phyloP scores from a whole-genome alignment of 1,140 invertebrate genomes.

The Psix sp. region DNA sequence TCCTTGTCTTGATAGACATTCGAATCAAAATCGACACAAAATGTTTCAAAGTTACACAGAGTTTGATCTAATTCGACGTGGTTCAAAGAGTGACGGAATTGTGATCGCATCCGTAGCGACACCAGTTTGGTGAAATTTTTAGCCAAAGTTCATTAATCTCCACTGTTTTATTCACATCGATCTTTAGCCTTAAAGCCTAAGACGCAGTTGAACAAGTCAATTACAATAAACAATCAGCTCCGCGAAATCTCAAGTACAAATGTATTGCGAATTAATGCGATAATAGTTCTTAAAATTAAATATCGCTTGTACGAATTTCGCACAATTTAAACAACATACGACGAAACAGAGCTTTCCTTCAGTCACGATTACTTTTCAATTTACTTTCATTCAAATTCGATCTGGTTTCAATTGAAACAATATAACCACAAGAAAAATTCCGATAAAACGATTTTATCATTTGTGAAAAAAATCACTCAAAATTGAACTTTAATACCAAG shows the following conservation, averaged over 20 bases:
- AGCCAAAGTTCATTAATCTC: slow-evolving; percentile 64
- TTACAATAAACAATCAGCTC: slow-evolving; percentile 57
- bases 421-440: too few species aligned
- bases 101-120: slow-evolving; percentile 26
- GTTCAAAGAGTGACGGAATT: not conserved
- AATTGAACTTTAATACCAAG: too few species aligned
- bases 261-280: slow-evolving; percentile 32
- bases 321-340: slow-evolving; percentile 11
- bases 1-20: too few species aligned
- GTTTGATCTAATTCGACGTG: slow-evolving; percentile 6
- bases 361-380: too few species aligned
- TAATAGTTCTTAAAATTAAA: slow-evolving; percentile 39
- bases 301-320: slow-evolving; percentile 33
- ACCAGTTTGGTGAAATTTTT: slow-evolving; percentile 33
- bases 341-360: slow-evolving; percentile 14
- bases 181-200: slow-evolving; percentile 58
- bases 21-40: slow-evolving; percentile 24
- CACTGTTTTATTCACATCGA: slow-evolving; percentile 62
- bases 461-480: too few species aligned
- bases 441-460: too few species aligned
- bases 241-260: slow-evolving; percentile 59
- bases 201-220: slow-evolving; percentile 60
- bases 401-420: too few species aligned
- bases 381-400: too few species aligned
- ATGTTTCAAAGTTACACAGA: slow-evolving; percentile 15